Conservation (phyloP, 2,888 invertebrate genomes). For the Xanthorhoe designata region DNA sequence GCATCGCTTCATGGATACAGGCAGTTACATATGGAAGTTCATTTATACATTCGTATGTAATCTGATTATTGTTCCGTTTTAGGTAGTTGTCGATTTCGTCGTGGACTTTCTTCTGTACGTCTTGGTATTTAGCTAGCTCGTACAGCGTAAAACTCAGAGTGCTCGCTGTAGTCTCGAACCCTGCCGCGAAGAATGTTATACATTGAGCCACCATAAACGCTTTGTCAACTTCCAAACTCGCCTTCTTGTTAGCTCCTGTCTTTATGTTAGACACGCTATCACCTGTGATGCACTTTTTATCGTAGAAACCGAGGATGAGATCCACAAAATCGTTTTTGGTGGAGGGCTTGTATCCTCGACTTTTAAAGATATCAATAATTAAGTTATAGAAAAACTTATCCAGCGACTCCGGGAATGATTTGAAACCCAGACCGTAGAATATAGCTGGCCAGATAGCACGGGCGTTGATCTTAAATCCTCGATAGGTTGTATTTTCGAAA, state of each 20-base stretch:
- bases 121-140: constrained; percentile 60
- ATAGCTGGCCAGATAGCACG: constrained; percentile 63
- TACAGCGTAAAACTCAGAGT: constrained; percentile 55
- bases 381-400: constrained; percentile 55
- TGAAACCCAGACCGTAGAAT: constrained; percentile 61
- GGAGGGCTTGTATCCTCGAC: constrained; percentile 53
- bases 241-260: constrained; percentile 46
- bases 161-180: constrained; percentile 64
- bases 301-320: constrained; percentile 57
- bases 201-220: constrained; percentile 82
- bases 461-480: constrained; percentile 50
- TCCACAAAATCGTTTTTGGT: constrained; percentile 65
- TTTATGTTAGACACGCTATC: constrained; percentile 58
- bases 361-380: constrained; percentile 53
- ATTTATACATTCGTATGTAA: constrained; percentile 55
- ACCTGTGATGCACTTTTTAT: constrained; percentile 54
- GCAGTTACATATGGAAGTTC: constrained; percentile 60
- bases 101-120: constrained; percentile 50
- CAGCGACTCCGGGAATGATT: constrained; percentile 49
- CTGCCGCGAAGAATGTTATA: constrained; percentile 75
- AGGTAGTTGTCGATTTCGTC: constrained; percentile 60
- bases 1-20: constrained; percentile 60
- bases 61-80: constrained; percentile 47
- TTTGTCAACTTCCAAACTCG: constrained; percentile 61
- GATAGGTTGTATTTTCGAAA: constrained; percentile 49